Conservation (phyloP, 2,888 invertebrate genomes). For the Cremastinae sp. region DNA sequence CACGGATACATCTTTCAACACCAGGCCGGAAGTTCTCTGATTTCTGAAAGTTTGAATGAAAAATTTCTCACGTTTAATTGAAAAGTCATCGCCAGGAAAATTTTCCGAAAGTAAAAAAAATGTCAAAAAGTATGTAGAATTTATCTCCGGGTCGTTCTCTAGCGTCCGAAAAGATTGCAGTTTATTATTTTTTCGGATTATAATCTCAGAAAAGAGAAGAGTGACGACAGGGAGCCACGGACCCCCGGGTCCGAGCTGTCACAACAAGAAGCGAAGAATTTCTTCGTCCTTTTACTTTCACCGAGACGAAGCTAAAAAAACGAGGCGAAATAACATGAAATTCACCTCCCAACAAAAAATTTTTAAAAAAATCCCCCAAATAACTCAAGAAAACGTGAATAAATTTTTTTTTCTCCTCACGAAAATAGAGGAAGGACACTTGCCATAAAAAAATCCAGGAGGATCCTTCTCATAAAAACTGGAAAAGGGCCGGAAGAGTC, state of each 20-base stretch:
- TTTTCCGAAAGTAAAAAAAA: background rate
- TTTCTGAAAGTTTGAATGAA: slow-evolving; percentile 28
- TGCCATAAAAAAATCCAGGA: slow-evolving; percentile 44
- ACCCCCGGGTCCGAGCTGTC: slow-evolving; percentile 49
- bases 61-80: slow-evolving; percentile 24
- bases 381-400: background rate
- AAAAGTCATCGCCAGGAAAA: slow-evolving; percentile 18
- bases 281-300: slow-evolving; percentile 36
- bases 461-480: slow-evolving; percentile 10
- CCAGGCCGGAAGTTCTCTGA: slow-evolving; percentile 61
- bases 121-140: background rate
- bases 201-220: slow-evolving; percentile 13
- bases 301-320: slow-evolving; percentile 12
- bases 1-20: slow-evolving; percentile 42
- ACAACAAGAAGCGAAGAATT: slow-evolving; percentile 52
- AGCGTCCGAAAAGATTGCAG: background rate
- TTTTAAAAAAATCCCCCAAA: too few species aligned
- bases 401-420: background rate
- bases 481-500: too few species aligned
- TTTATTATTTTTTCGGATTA: slow-evolving; percentile 39
- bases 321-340: background rate
- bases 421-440: slow-evolving; percentile 56
- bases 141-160: background rate
- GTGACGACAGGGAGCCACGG: slow-evolving; percentile 38
- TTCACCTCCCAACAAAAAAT: background rate